Conservation (phyloP, 2,888 invertebrate genomes). For the Dolichomitus sp. region DNA sequence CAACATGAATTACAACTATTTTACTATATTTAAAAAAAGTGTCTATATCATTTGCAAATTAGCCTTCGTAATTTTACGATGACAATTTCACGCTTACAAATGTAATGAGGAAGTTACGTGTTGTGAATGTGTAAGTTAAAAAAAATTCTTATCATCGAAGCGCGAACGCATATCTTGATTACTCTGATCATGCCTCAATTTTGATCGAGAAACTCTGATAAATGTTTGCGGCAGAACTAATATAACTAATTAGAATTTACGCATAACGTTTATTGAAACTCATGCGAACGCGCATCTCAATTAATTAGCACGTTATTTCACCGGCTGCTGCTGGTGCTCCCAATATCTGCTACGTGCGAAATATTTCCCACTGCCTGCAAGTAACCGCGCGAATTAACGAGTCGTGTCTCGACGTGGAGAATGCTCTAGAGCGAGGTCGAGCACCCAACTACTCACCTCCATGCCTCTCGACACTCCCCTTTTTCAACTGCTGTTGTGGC, state of each 20-base stretch:
- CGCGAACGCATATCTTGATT: not conserved
- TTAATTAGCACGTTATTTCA: slow-evolving; percentile 17
- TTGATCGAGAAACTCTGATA: not conserved
- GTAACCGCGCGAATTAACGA: slow-evolving; percentile 11
- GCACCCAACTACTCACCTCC: not conserved
- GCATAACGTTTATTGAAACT: slow-evolving; percentile 13
- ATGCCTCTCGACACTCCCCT: not conserved
- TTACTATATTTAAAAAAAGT: too few relatives aligned
- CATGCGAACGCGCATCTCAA: not conserved
- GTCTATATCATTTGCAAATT: too few relatives aligned
- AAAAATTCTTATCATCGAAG: too few relatives aligned
- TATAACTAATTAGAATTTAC: not conserved
- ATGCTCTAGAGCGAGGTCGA: slow-evolving; percentile 34
- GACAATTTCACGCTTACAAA: too few relatives aligned
- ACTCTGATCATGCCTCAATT: not conserved
- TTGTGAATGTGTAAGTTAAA: too few relatives aligned
- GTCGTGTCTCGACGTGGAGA: slow-evolving; percentile 7
- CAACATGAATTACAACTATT: too few relatives aligned
- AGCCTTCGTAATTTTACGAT: too few relatives aligned
- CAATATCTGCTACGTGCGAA: slow-evolving; percentile 27
- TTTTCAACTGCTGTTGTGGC: not conserved
- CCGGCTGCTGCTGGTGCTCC: not conserved
- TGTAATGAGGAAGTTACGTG: too few relatives aligned
- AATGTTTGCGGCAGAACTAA: not conserved
- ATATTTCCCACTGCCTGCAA: not conserved